phyloP scores from a whole-genome alignment of 2,113 vertebrate species.

The Catagonus wagneri region DNA sequence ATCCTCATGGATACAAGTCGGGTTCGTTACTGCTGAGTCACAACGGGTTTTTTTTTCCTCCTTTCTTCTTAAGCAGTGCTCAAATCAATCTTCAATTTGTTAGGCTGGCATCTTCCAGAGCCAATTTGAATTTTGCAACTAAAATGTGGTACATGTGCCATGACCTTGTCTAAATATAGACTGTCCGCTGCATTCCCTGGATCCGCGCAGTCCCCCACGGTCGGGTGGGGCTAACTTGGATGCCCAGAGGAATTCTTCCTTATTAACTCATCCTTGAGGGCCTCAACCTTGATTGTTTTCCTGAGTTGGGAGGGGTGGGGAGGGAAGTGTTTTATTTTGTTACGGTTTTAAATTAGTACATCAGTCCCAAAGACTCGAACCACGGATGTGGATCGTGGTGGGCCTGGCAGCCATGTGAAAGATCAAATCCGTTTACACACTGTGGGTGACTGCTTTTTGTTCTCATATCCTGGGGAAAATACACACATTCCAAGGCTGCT shows the following conservation, averaged over 20 bases:
- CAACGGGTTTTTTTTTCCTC: neutral
- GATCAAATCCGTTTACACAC: constrained; percentile 33
- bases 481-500: constrained; percentile 25
- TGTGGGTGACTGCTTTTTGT: constrained; percentile 55
- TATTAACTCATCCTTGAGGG: neutral
- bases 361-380: neutral
- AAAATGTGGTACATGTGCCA: neutral
- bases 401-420: neutral
- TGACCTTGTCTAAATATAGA: constrained; percentile 60
- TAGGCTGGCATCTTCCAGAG: constrained; percentile 2
- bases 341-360: neutral
- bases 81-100: neutral
- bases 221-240: neutral
- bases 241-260: neutral
- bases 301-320: neutral
- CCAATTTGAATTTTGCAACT: constrained; percentile 33
- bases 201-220: rapidly evolving
- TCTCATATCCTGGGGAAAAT: constrained; percentile 33
- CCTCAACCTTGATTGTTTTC: neutral
- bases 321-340: neutral
- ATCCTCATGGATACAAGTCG: too few relatives aligned
- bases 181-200: neutral
- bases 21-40: too few relatives aligned
- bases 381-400: neutral
- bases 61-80: neutral